Percentiles rank a stretch among this genome's conserved stretches.
Conservation (phyloP, 1,140 invertebrate genomes). For the Hyles vespertilio region DNA sequence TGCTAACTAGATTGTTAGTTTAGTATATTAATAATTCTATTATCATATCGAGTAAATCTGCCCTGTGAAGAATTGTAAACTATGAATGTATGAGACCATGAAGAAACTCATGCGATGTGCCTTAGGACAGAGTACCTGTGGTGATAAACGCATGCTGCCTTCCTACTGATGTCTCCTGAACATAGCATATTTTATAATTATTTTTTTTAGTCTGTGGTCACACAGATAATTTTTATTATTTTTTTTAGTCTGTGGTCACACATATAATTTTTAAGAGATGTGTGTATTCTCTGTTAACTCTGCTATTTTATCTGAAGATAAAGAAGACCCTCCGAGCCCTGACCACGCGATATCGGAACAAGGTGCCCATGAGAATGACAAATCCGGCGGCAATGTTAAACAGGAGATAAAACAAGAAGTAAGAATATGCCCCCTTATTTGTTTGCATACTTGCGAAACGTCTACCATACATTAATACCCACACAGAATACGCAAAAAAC, state of each 20-base stretch:
- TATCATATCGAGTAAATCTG: too few species aligned
- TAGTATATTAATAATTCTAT: too few species aligned
- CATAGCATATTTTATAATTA: not conserved
- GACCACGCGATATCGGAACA: conserved; percentile 32
- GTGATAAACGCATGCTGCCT: conserved; percentile 61
- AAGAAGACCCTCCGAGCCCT: conserved; percentile 48
- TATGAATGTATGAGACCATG: conserved; percentile 18
- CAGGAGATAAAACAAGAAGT: conserved; percentile 62
- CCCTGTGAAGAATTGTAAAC: too few species aligned
- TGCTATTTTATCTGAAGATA: conserved; percentile 40
- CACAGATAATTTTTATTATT: not conserved
- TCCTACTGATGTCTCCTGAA: conserved; percentile 42
- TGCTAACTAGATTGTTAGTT: too few species aligned
- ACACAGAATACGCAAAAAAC: too few species aligned
- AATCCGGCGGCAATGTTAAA: conserved; percentile 19
- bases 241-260: conserved; percentile 1
- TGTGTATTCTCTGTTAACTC: not conserved
- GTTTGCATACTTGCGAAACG: not conserved
- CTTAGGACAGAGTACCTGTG: conserved; percentile 30
- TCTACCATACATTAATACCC: too few species aligned
- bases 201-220: not conserved
- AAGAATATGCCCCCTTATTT: not conserved
- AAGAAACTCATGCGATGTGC: conserved; percentile 50
- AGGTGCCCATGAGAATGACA: conserved; percentile 34
- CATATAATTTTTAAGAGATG: not conserved